phyloP scores from a whole-genome alignment of 2,888 invertebrate genomes.

The Alcis repandata region DNA sequence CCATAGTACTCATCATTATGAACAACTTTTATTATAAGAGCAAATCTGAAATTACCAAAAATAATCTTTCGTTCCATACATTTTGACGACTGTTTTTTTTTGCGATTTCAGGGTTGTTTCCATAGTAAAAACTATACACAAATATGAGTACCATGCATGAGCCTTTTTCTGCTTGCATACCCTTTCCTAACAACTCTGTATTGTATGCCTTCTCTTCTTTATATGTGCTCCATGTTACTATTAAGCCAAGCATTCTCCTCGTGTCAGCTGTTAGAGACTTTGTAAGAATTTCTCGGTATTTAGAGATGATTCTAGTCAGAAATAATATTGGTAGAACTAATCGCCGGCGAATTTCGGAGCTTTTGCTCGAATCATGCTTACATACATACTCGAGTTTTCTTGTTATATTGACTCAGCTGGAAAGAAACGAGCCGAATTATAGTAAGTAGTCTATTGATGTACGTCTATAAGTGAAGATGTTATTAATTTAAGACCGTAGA shows the following conservation, averaged over 20 bases:
- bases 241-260: not conserved
- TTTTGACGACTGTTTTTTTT: too few species aligned
- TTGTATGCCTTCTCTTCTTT: not conserved
- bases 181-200: too few species aligned
- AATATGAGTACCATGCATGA: too few species aligned
- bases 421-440: not conserved
- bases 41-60: too few species aligned
- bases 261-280: not conserved
- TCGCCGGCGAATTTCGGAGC: not conserved
- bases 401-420: not conserved
- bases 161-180: too few species aligned
- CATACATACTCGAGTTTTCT: constrained; percentile 2
- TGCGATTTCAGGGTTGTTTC: too few species aligned
- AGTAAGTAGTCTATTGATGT: too few species aligned
- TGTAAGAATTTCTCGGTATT: constrained; percentile 11
- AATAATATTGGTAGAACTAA: constrained; percentile 11
- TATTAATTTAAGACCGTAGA: not conserved
- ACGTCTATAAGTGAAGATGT: not conserved
- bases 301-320: not conserved
- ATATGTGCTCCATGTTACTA: not conserved
- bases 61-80: too few species aligned
- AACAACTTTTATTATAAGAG: too few species aligned
- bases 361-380: not conserved
- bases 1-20: too few species aligned
- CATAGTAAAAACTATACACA: too few species aligned